Evolutionary conservation across 2,888 invertebrate species (phyloP).

Genomic region (Prionchulus punctatus): DNA sequence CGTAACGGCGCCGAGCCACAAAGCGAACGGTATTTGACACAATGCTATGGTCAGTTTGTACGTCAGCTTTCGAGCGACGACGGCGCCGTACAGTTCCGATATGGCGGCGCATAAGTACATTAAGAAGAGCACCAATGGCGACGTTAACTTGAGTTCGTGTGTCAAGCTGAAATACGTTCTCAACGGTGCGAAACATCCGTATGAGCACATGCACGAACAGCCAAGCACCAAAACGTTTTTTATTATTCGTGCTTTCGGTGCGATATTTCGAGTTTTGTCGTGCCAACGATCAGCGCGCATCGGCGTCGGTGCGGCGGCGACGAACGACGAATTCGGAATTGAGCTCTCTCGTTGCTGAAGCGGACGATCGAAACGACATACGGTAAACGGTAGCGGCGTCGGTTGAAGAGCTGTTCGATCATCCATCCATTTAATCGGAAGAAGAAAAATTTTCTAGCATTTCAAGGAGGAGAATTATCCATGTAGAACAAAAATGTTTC

Average conservation of each 20-base stretch:
- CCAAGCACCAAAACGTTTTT: conserved; percentile 8
- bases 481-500: no score
- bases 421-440: no score
- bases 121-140: not conserved
- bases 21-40: not conserved
- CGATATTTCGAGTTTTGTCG: not conserved
- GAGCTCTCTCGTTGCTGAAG: no score
- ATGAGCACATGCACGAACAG: not conserved
- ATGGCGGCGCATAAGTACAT: not conserved
- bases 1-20: not conserved
- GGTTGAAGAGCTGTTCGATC: no score
- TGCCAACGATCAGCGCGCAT: not conserved
- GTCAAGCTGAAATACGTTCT: not conserved
- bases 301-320: no score
- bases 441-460: no score
- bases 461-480: no score
- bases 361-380: no score
- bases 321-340: no score
- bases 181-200: not conserved
- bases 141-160: not conserved
- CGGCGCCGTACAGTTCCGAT: conserved; percentile 3
- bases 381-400: no score
- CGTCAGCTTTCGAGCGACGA: not conserved
- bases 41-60: conserved; percentile 4
- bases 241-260: conserved; percentile 3